Percentiles rank a stretch among this genome's conserved stretches.
Conservation (phyloP, 2,113 vertebrate species). For the Psammodynastes pulverulentus region DNA sequence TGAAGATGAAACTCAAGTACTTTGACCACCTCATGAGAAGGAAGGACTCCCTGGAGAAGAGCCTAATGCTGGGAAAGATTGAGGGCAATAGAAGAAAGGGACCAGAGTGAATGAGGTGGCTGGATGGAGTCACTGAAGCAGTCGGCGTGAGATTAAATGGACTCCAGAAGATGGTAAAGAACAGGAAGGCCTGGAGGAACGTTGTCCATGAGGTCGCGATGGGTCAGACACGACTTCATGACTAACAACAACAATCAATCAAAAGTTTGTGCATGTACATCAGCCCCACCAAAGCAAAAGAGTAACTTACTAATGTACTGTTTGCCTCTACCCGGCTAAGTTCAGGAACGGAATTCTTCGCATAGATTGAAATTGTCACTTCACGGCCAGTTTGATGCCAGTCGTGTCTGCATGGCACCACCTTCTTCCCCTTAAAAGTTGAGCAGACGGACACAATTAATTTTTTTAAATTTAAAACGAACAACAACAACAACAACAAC, state of each 20-base stretch:
- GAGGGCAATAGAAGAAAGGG: too few species aligned
- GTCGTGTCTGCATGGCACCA: constrained; percentile 91
- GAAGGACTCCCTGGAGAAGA: too few species aligned
- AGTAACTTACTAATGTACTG: constrained; percentile 82
- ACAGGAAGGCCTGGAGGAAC: too few species aligned
- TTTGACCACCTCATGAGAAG: too few species aligned
- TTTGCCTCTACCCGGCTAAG: constrained; percentile 90
- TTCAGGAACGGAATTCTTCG: constrained; percentile 90
- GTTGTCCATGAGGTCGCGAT: too few species aligned
- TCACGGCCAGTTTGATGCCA: constrained; percentile 97
- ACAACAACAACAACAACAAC: background rate
- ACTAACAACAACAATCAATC: background rate
- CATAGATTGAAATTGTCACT: constrained; percentile 94
- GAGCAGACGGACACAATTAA: background rate
- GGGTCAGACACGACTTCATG: too few species aligned
- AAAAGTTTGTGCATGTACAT: background rate
- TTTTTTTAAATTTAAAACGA: background rate
- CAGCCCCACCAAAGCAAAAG: background rate
- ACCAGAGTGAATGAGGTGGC: too few species aligned
- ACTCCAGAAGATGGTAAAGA: too few species aligned
- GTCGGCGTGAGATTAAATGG: too few species aligned
- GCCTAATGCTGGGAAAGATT: too few species aligned
- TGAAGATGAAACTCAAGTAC: too few species aligned
- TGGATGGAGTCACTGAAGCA: too few species aligned
- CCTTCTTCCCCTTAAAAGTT: constrained; percentile 80